phyloP scores from a whole-genome alignment of 2,888 invertebrate genomes.

The Athalia rosae region DNA sequence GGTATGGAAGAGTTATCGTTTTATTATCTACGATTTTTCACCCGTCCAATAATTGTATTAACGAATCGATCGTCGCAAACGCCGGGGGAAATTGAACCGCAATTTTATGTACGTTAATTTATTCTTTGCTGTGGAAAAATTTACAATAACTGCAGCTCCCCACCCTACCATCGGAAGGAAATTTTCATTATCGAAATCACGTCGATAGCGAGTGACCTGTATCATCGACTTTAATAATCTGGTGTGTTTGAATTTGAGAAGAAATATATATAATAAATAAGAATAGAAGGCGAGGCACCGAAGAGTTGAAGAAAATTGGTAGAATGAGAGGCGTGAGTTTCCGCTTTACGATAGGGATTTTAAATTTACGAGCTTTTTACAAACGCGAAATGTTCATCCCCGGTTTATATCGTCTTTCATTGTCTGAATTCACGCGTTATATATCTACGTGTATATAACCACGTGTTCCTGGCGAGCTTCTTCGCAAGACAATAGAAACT shows the following conservation, averaged over 20 bases:
- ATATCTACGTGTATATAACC: neutral
- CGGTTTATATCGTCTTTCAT: conserved; percentile 14
- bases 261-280: neutral
- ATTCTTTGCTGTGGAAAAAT: conserved; percentile 6
- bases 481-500: neutral
- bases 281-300: neutral
- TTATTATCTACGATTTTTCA: neutral
- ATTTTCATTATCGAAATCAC: no score
- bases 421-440: conserved; percentile 1
- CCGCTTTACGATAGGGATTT: conserved; percentile 17
- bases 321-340: neutral
- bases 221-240: no score
- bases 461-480: neutral
- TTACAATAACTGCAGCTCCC: no score
- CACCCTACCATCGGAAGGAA: no score
- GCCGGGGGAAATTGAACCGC: neutral
- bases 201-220: no score
- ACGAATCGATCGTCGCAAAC: neutral
- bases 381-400: conserved; percentile 20
- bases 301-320: no score
- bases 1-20: no score
- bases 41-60: neutral
- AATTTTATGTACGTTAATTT: neutral
- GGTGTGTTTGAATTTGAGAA: no score
- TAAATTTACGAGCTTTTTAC: conserved; percentile 30